phyloP scores from a whole-genome alignment of 2,113 vertebrate genomes.

The Neofelis nebulosa region DNA sequence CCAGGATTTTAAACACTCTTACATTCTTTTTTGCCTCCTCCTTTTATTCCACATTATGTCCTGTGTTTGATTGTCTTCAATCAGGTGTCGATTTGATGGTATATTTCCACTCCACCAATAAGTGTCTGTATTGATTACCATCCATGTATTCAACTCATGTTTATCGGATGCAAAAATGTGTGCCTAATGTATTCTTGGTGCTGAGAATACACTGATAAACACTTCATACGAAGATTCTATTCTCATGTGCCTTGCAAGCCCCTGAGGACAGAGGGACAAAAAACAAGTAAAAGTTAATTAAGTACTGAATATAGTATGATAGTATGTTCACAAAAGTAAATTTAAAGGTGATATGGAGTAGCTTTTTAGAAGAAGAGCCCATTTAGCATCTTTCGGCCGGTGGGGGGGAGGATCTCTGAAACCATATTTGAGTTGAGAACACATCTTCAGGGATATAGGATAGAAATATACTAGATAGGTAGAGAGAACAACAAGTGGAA shows the following conservation, averaged over 20 bases:
- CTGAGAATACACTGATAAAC: neutral
- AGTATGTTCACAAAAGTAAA: neutral
- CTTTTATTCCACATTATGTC: neutral
- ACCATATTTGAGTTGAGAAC: neutral
- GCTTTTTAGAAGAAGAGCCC: neutral
- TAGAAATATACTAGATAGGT: neutral
- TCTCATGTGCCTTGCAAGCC: neutral
- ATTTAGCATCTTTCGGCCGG: neutral
- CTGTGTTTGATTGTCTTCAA: neutral
- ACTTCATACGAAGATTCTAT: neutral
- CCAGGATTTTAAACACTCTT: neutral
- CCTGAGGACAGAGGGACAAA: neutral
- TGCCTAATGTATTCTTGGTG: neutral
- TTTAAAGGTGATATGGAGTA: neutral
- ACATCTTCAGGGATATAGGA: neutral
- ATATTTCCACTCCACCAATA: neutral
- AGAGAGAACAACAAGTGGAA: neutral
- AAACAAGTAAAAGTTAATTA: neutral
- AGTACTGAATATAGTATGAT: neutral
- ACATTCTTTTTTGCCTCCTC: neutral
- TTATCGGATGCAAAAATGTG: neutral
- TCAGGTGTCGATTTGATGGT: neutral
- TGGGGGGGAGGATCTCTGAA: neutral
- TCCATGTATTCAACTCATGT: neutral
- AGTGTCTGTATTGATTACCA: neutral